These are phyloP conservation scores for Dicyrtomina minuta DNA, from an alignment of 2,888 invertebrate species.

Conservation along the genomic window DNA sequence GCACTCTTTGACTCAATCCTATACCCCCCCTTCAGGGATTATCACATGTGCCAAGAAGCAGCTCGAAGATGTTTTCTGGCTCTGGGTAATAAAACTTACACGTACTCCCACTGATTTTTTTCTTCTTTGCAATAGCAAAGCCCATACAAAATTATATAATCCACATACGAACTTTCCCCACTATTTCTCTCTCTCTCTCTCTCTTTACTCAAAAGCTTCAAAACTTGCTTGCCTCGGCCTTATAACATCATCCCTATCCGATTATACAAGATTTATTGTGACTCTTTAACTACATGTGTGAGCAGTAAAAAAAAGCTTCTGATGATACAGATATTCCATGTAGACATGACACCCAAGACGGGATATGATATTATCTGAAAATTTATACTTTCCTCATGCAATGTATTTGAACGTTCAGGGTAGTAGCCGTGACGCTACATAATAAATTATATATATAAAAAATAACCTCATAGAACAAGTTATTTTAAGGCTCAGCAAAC, in stretches of 20 bases:
- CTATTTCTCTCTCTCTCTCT: neutral
- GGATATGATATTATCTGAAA: too few species aligned
- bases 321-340: too few species aligned
- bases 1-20: constrained; percentile 59
- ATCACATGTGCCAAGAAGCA: constrained; percentile 73
- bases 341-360: too few species aligned
- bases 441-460: too few species aligned
- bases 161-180: neutral
- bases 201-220: neutral
- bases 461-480: too few species aligned
- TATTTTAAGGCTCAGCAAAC: too few species aligned
- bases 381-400: too few species aligned
- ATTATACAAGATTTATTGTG: constrained; percentile 15
- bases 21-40: constrained; percentile 72
- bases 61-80: constrained; percentile 69
- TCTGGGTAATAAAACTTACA: constrained; percentile 62
- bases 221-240: neutral
- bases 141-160: neutral
- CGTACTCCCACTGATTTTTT: neutral
- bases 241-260: neutral
- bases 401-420: too few species aligned
- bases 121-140: too few species aligned
- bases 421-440: too few species aligned
- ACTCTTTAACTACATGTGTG: constrained; percentile 3
- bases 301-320: neutral